Evolutionary conservation across 2,797 vertebrate genomes (phyloP).

Genomic region (Fratercula arctica): DNA sequence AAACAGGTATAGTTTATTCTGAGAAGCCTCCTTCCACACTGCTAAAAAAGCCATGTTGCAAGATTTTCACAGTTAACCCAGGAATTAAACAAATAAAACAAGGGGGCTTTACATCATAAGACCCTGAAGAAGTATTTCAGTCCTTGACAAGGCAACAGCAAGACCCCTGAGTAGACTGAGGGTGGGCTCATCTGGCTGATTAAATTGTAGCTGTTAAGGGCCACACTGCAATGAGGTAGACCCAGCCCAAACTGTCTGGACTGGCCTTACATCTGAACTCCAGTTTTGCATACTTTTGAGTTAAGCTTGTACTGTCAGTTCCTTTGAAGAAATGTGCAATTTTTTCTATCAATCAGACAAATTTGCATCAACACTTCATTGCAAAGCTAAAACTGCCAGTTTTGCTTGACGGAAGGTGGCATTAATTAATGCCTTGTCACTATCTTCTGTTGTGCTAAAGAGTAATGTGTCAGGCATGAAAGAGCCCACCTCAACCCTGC

Average conservation of each 20-base stretch:
- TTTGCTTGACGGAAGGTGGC: not conserved
- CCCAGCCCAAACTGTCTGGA: not conserved
- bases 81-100: not conserved
- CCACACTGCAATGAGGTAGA: not conserved
- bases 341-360: not conserved
- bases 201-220: not conserved
- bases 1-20: not conserved
- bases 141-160: not conserved
- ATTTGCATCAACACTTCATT: not conserved
- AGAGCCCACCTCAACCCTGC: not conserved
- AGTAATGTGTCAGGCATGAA: not conserved
- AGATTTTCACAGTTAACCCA: not conserved
- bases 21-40: not conserved
- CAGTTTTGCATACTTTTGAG: not conserved
- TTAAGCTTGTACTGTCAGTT: not conserved
- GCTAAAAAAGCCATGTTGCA: not conserved
- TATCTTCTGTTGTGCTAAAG: not conserved
- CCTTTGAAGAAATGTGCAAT: not conserved
- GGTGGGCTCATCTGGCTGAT: not conserved
- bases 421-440: not conserved
- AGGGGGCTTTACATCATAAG: not conserved
- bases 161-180: not conserved
- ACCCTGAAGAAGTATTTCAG: not conserved
- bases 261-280: not conserved
- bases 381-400: not conserved